phyloP scores from a whole-genome alignment of 2,797 vertebrate species.

The Acanthurus tractus region DNA sequence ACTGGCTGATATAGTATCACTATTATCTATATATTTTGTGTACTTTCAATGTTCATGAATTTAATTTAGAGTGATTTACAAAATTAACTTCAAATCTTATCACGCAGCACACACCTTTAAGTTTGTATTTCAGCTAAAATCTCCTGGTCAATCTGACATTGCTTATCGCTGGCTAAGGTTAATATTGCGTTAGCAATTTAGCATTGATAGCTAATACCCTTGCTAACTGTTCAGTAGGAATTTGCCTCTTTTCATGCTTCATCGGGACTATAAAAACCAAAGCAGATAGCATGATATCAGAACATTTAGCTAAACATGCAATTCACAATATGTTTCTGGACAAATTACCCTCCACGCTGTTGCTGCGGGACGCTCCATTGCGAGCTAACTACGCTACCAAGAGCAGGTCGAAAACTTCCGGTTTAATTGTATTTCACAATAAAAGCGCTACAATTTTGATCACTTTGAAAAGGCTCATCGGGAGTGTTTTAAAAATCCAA shows the following conservation, averaged over 20 bases:
- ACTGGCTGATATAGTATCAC: not conserved
- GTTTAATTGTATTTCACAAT: slow-evolving; percentile 42
- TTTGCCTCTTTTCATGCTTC: not conserved
- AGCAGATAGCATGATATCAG: fast-evolving
- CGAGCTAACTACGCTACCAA: slow-evolving; percentile 6
- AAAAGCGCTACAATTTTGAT: slow-evolving; percentile 4
- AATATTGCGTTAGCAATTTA: slow-evolving; percentile 36
- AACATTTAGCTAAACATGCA: fast-evolving
- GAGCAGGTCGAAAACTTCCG: slow-evolving; percentile 32
- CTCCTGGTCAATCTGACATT: not conserved
- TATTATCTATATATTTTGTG: not conserved
- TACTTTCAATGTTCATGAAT: not conserved
- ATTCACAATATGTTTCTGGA: not conserved
- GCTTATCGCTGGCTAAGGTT: slow-evolving; percentile 12
- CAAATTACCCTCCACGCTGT: slow-evolving; percentile 70
- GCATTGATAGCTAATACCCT: slow-evolving; percentile 37
- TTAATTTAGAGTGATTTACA: too few species aligned
- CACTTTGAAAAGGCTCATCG: not conserved
- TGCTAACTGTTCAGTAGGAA: not conserved
- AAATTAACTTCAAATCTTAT: too few species aligned
- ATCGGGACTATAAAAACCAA: fast-evolving
- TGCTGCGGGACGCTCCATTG: slow-evolving; percentile 50
- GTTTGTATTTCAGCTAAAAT: not conserved
- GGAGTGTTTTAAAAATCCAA: not conserved
- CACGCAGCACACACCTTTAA: too few species aligned